Evolutionary conservation across 2,888 invertebrate genomes (phyloP), one percentile per base, ranked within the genome.

Genomic region (Tachina fera): DNA sequence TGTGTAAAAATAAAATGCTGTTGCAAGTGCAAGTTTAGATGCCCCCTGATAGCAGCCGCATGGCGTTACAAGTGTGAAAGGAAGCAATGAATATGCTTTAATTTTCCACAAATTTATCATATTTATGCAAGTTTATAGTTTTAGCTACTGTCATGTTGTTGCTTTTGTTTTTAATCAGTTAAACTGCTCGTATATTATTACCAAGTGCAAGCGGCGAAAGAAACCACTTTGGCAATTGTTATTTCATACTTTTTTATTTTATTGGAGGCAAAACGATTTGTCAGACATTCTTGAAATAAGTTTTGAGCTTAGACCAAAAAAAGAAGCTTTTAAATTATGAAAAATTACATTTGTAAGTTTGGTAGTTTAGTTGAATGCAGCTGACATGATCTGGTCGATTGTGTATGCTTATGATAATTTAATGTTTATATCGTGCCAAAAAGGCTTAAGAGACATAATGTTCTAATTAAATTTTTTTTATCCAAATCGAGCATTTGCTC

Each of bases 61-160:
- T 53, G 51, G 31, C 9, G 70, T 60, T 70, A 68, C 61, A 70
- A 70, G 60, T 61, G 51, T 51, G 43, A 79, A 43, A 45, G 51
- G 16, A 81, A 68, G 63, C 61, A 41, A 81, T 68, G 68, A 75
- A 70, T 45, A 75, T 53, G 53, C 68, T 47, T 16, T 45, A 70
- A 61, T 75, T 81, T 60, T 68, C 31, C 39, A 75, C 47, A 75
- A 75, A 61, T 75, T 81, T 68, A 75, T 75, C 61, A 61, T 53
- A 63, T 75, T 68, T 68, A 60, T 45, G 49, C 67, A n/a, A 63
- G 22, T 70, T 31, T 68, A 45, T 53, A 68, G 60, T 60, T 70
- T 49, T 43, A 58, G 19, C 16, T 49, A 60, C 51, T 70, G 60
- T 61, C 70, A 61, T 70, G 70, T 22, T 49, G 43, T 14, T 70